A percentile compares a stretch with the other conserved stretches of the same genome.
Conservation (phyloP, 2,888 invertebrate genomes). For the Euplagia quadripunctaria region DNA sequence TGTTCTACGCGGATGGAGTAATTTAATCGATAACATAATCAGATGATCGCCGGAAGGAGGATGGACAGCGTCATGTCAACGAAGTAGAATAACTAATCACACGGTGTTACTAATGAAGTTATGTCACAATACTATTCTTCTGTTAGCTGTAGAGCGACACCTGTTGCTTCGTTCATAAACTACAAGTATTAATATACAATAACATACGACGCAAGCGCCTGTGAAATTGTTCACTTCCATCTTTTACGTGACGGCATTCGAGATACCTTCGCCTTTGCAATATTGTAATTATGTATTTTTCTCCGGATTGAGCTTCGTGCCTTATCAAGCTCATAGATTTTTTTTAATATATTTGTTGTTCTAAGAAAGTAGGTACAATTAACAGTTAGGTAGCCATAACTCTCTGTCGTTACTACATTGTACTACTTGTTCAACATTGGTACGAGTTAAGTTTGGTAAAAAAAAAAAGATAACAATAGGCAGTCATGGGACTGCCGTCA, state of each 20-base stretch:
- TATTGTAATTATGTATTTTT: constrained; percentile 1
- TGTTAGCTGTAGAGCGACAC: constrained; percentile 9
- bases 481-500: too few species aligned
- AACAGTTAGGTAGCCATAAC: neutral
- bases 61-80: neutral
- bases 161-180: constrained; percentile 16
- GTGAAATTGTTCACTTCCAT: constrained; percentile 15
- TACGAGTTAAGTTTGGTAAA: too few species aligned
- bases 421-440: too few species aligned
- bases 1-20: too few species aligned
- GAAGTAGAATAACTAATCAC: constrained; percentile 20
- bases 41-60: too few species aligned
- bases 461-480: too few species aligned
- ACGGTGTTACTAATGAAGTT: constrained; percentile 7
- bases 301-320: neutral
- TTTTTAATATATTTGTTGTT: neutral
- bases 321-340: neutral
- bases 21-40: too few species aligned
- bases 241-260: constrained; percentile 13
- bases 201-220: neutral
- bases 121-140: constrained; percentile 14
- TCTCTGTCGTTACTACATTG: neutral
- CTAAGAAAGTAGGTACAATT: neutral
- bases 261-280: neutral
- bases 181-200: neutral